phyloP scores from a whole-genome alignment of 2,797 vertebrate genomes.

The Rousettus madagascariensis region DNA sequence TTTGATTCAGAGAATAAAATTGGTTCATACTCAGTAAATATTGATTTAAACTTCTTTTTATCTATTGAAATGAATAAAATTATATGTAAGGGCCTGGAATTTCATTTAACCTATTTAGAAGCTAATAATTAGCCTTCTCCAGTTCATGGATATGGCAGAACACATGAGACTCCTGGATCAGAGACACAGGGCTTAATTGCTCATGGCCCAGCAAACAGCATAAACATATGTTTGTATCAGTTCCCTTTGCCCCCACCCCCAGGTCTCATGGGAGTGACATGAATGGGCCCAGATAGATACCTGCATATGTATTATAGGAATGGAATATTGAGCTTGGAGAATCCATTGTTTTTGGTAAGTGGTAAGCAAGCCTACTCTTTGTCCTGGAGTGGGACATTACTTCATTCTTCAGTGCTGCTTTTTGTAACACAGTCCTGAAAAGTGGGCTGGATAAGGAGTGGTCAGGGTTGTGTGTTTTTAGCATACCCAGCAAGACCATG shows the following conservation, averaged over 20 bases:
- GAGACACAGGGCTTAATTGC: background rate
- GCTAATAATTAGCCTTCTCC: background rate
- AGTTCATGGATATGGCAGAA: background rate
- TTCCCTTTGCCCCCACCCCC: background rate
- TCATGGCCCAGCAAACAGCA: background rate
- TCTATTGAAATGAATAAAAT: background rate
- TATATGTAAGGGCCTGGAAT: background rate
- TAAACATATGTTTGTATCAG: background rate
- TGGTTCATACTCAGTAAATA: background rate
- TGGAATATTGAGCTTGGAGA: background rate
- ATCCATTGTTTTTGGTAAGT: background rate
- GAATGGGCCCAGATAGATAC: background rate
- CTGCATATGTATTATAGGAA: background rate
- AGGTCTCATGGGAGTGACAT: background rate
- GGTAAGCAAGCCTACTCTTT: background rate
- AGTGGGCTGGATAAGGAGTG: background rate
- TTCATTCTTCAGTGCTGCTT: background rate
- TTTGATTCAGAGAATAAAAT: background rate
- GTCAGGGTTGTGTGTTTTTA: background rate
- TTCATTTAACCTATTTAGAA: background rate
- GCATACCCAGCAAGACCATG: background rate
- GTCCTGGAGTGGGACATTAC: background rate
- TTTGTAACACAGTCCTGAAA: background rate
- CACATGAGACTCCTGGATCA: background rate
- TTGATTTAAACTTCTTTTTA: background rate